Base-by-base conservation (phyloP, 2,888 invertebrate species). In the Helicoverpa assulta region DNA sequence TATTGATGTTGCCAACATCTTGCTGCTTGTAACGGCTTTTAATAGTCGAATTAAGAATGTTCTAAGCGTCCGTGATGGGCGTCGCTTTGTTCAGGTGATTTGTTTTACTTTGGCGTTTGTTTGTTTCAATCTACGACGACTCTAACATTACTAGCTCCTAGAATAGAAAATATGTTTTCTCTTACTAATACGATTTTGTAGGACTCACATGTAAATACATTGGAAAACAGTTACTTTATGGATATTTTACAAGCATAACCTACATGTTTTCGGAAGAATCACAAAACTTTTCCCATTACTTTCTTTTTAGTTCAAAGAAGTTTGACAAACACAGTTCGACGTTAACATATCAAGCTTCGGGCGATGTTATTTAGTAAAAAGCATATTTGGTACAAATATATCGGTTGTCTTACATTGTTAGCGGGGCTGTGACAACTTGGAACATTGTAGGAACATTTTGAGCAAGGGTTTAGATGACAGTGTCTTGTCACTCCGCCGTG, bases 1-100 rank as follows among this genome's bases (percentile, higher is more conserved):
- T 95, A 95, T 95, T 88, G 92, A 91, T 92, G 93, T 92, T 92
- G 91, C 91, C 87, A 90, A 91, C 94, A 91, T 94, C 94, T 93
- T 92, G 93, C 91, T 79, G 86, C 90, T 90, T 90, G 92, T 91
- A 90, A 88, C 88, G 92, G 88, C 91, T 92, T 93, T 93, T 95
- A 95, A 95, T 94, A 88, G 93, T 84, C 90, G 87, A 92, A 93
- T 94, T 95, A 94, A 93, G 89, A 91, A 91, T 92, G 91, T 90
- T 91, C 85, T 90, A 85, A 92, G 84, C 89, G 88, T 88, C 88
- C 85, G 86, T 86, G 79, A 83, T 77, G 83, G 76, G 78, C 78
- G 83, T 79, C 73, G 74, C 76, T 80, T 75, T 81, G 76, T 85
- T 82, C 78, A 70, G 82, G 81, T 83, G 84, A 85, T 86, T 88